phyloP scores from a whole-genome alignment of 2,797 vertebrate species.

The Bovichtus diacanthus region DNA sequence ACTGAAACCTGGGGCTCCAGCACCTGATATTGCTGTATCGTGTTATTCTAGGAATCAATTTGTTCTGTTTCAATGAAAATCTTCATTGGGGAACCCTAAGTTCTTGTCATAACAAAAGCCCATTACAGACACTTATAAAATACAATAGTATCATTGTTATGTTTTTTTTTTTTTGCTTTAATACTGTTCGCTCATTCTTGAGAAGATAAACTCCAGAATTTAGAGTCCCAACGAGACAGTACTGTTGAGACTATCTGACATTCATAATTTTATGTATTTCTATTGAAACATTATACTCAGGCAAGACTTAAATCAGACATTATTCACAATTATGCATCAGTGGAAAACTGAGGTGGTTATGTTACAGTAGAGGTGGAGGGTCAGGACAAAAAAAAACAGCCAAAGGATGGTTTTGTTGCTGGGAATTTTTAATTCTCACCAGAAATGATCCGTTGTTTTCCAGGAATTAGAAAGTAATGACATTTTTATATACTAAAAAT shows the following conservation, averaged over 20 bases:
- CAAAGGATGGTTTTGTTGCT: constrained; percentile 9
- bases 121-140: constrained; percentile 13
- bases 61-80: constrained; percentile 38
- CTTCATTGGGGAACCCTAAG: constrained; percentile 8
- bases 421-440: constrained; percentile 16
- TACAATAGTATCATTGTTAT: constrained; percentile 47
- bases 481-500: neutral
- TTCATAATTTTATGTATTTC: constrained; percentile 36
- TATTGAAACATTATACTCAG: constrained; percentile 29
- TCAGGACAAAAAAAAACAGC: constrained; percentile 21
- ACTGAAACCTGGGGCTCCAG: constrained; percentile 30
- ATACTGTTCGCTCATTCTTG: too few relatives aligned
- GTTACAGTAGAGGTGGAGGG: constrained; percentile 33
- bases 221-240: constrained; percentile 27
- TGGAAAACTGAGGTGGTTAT: constrained; percentile 30
- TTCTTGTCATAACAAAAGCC: constrained; percentile 29
- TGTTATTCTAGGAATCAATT: constrained; percentile 45
- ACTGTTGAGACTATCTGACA: constrained; percentile 40
- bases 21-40: constrained; percentile 13
- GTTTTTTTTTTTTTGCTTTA: constrained; percentile 2
- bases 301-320: constrained; percentile 36
- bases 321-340: constrained; percentile 22
- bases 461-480: neutral
- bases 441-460: constrained; percentile 3
- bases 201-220: too few relatives aligned